A percentile compares a stretch with the other conserved stretches of the same genome.
Conservation (phyloP, 2,888 invertebrate species). For the Tipula unca region DNA sequence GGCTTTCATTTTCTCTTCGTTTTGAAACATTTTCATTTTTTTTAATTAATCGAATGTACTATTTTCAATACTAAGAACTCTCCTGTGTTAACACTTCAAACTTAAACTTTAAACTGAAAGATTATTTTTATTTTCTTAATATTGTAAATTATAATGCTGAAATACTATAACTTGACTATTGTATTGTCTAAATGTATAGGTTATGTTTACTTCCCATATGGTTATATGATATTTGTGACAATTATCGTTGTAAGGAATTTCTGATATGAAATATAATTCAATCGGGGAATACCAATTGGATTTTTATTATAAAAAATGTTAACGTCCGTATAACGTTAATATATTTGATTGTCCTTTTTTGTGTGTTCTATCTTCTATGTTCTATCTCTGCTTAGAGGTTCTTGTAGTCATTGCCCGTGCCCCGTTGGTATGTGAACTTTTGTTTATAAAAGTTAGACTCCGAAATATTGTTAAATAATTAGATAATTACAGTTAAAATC, state of each 20-base stretch:
- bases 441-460: background rate
- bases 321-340: background rate
- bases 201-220: background rate
- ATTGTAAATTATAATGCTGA: background rate
- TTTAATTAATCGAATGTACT: background rate
- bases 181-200: background rate
- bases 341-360: background rate
- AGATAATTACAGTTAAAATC: background rate
- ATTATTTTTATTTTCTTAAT: background rate
- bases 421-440: conserved; percentile 18
- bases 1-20: conserved; percentile 44
- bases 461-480: background rate
- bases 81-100: background rate
- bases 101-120: background rate
- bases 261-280: background rate
- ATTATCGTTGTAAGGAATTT: background rate
- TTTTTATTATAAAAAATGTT: background rate
- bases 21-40: conserved; percentile 29
- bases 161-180: background rate
- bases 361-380: background rate
- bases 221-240: background rate
- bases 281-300: background rate
- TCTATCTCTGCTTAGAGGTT: background rate
- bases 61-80: background rate
- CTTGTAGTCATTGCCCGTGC: background rate